These are phyloP conservation scores for Myathropa florea DNA, from an alignment of 2,888 invertebrate genomes.

Conservation along the genomic window DNA sequence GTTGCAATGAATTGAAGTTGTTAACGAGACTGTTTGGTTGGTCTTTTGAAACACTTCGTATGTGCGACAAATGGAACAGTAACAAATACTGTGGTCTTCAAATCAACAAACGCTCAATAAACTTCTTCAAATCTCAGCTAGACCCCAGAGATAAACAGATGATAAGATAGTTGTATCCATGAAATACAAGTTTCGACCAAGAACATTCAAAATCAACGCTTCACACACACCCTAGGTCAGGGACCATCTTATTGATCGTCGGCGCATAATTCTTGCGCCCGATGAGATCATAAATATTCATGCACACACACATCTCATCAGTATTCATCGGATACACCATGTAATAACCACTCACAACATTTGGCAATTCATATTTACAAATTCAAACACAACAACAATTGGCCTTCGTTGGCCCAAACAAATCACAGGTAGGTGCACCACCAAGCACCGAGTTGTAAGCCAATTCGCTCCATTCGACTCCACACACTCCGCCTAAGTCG, in stretches of 20 bases:
- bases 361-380: constrained; percentile 56
- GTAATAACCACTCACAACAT: constrained; percentile 41
- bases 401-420: constrained; percentile 54
- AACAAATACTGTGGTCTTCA: too few species aligned
- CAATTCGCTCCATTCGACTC: constrained; percentile 16
- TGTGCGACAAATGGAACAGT: too few species aligned
- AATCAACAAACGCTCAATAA: too few species aligned
- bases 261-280: not conserved
- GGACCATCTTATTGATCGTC: not conserved
- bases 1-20: too few species aligned
- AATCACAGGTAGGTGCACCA: constrained; percentile 22
- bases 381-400: constrained; percentile 42
- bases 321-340: constrained; percentile 36
- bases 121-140: not conserved
- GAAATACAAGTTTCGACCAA: not conserved
- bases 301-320: constrained; percentile 24
- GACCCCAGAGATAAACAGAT: not conserved
- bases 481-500: constrained; percentile 13
- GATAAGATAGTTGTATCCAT: not conserved
- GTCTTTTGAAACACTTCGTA: too few species aligned
- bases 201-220: not conserved
- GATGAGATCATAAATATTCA: constrained; percentile 24
- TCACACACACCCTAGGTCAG: constrained; percentile 17
- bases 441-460: constrained; percentile 9
- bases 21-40: too few species aligned